Percentiles rank a stretch among this genome's conserved stretches.
Conservation (phyloP, 1,140 invertebrate species). For the Eumeta japonica region DNA sequence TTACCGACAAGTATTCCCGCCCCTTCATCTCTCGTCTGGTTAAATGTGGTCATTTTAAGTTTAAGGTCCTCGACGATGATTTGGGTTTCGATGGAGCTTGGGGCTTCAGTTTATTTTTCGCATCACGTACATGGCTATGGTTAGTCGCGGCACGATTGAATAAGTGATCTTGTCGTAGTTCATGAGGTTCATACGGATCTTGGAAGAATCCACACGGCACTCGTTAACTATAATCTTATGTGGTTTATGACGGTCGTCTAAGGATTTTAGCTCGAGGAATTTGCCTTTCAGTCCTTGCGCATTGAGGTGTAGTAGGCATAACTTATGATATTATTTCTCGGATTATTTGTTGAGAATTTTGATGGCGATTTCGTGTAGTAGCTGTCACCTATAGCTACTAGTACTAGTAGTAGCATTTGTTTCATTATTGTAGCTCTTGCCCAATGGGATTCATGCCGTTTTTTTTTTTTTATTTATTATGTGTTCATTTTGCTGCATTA, state of each 20-base stretch:
- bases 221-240: conserved; percentile 4
- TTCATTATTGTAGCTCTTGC: conserved; percentile 3
- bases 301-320: conserved; percentile 4
- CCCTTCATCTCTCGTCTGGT: conserved; percentile 5
- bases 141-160: neutral
- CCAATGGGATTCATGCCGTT: neutral
- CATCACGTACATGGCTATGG: conserved; percentile 3
- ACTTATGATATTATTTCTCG: conserved; percentile 2
- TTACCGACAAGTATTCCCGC: conserved; percentile 4
- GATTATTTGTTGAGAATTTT: conserved; percentile 5
- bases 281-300: conserved; percentile 5
- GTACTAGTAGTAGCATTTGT: conserved; percentile 3
- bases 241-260: conserved; percentile 2
- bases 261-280: conserved; percentile 3
- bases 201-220: conserved; percentile 3
- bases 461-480: too few relatives aligned
- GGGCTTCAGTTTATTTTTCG: conserved; percentile 3
- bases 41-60: conserved; percentile 5
- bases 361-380: conserved; percentile 1
- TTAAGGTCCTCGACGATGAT: conserved; percentile 5
- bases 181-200: conserved; percentile 1
- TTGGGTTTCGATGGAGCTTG: too few relatives aligned
- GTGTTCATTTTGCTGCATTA: too few relatives aligned
- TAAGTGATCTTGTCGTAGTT: conserved; percentile 4
- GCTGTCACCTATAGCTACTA: too few relatives aligned